Percentiles rank a stretch among this genome's conserved stretches.
phyloP scores from a whole-genome alignment of 2,797 vertebrate species.

The Rhadinocentrus ornatus region DNA sequence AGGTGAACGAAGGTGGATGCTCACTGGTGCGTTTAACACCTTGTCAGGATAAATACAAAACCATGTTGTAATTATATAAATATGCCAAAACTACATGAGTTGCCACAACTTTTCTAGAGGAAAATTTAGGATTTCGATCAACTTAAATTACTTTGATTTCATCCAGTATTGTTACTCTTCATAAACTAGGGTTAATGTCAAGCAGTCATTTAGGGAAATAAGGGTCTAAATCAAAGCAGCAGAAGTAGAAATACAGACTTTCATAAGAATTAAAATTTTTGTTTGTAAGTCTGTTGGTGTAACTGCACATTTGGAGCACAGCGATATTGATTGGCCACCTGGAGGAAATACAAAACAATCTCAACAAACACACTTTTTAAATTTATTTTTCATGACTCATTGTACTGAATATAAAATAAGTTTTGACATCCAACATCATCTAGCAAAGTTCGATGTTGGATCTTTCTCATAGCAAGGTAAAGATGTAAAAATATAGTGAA shows the following conservation, averaged over 20 bases:
- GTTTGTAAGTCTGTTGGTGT: not conserved
- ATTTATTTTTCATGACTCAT: not conserved
- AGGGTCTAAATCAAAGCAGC: not conserved
- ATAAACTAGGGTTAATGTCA: not conserved
- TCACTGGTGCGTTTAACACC: not conserved
- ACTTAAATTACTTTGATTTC: not conserved
- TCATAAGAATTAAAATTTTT: not conserved
- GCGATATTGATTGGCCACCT: not conserved
- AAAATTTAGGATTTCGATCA: not conserved
- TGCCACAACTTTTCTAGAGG: not conserved
- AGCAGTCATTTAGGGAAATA: not conserved
- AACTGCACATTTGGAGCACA: too few species aligned
- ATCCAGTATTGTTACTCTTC: not conserved
- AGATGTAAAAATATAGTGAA: not conserved
- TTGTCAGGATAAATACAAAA: not conserved
- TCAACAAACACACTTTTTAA: not conserved
- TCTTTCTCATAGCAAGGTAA: not conserved
- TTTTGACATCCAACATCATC: not conserved
- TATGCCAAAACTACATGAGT: not conserved
- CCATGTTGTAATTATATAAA: not conserved
- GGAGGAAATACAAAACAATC: not conserved
- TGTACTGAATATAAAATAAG: too few species aligned
- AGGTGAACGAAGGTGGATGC: constrained; percentile 8
- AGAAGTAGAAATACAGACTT: not conserved
- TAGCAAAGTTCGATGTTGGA: not conserved